phyloP scores from a whole-genome alignment of 2,888 invertebrate species.

The Agonopterix subpropinquella region DNA sequence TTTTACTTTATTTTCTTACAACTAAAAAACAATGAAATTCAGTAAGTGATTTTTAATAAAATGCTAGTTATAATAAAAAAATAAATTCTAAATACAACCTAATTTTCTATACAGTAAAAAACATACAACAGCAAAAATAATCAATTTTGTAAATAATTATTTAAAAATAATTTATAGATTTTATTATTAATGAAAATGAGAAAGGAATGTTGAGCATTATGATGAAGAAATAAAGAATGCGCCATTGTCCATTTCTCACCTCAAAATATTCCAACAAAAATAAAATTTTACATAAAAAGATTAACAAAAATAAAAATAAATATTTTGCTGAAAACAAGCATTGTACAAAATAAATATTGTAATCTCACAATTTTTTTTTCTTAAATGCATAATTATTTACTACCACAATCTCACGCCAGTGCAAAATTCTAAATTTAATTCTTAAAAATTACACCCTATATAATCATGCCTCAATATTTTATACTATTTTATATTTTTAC shows the following conservation, averaged over 20 bases:
- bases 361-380: constrained; percentile 10
- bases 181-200: constrained; percentile 18
- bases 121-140: constrained; percentile 12
- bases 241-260: constrained; percentile 22
- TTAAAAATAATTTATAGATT: constrained; percentile 8
- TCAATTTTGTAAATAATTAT: constrained; percentile 11
- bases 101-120: too few species aligned
- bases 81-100: constrained; percentile 7
- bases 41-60: constrained; percentile 47
- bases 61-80: constrained; percentile 42
- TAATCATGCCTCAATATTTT: constrained; percentile 2
- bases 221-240: neutral
- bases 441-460: constrained; percentile 2
- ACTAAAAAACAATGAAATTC: constrained; percentile 37
- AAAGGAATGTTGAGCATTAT: constrained; percentile 20
- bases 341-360: constrained; percentile 10
- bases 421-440: constrained; percentile 21
- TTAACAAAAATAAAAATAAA: constrained; percentile 11
- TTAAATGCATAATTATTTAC: constrained; percentile 45
- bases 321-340: constrained; percentile 4
- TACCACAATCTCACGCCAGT: constrained; percentile 33
- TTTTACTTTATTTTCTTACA: constrained; percentile 35
- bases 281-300: constrained; percentile 15
- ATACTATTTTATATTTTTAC: neutral
- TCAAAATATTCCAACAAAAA: constrained; percentile 4